Evolutionary conservation across 64 coral and sea anemone genomes (phyloP).

Genomic region (Montipora capricornis): DNA sequence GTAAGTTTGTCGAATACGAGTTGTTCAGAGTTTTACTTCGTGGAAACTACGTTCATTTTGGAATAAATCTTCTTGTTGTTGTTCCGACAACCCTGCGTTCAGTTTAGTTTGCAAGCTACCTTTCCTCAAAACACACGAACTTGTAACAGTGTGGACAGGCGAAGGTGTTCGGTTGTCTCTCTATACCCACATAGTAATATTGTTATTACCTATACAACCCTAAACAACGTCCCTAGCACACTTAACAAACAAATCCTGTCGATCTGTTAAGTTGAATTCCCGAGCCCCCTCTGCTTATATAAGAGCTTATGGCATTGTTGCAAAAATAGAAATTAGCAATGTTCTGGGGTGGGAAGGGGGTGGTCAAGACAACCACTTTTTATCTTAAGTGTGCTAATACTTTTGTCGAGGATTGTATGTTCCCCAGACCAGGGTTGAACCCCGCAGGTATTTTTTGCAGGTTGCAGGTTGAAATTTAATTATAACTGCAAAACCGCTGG

Average conservation of each 20-base stretch:
- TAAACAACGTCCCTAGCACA: conserved; percentile 3
- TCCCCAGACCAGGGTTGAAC: conserved; percentile 10
- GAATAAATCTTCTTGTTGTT: too few species aligned
- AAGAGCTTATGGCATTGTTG: conserved; percentile 12
- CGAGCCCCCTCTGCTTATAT: neutral
- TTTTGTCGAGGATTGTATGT: conserved; percentile 55
- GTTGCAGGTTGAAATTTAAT: too few species aligned
- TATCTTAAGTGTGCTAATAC: conserved; percentile 47
- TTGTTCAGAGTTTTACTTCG: too few species aligned
- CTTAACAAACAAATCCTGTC: conserved; percentile 29
- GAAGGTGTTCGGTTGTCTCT: conserved; percentile 12
- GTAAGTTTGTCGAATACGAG: too few species aligned
- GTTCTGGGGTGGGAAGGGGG: conserved; percentile 10
- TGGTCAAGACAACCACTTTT: conserved; percentile 60
- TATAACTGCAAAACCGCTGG: too few species aligned
- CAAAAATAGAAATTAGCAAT: conserved; percentile 29
- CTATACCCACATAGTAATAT: conserved; percentile 1
- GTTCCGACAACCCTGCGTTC: too few species aligned
- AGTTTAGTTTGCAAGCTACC: too few species aligned
- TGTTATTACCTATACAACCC: conserved; percentile 8
- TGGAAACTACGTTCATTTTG: too few species aligned
- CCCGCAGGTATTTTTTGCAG: too few species aligned
- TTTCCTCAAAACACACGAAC: too few species aligned
- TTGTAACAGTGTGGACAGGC: too few species aligned
- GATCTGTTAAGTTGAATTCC: conserved; percentile 16